Conservation (phyloP, 2,888 invertebrate species). For the Philereme transversata region DNA sequence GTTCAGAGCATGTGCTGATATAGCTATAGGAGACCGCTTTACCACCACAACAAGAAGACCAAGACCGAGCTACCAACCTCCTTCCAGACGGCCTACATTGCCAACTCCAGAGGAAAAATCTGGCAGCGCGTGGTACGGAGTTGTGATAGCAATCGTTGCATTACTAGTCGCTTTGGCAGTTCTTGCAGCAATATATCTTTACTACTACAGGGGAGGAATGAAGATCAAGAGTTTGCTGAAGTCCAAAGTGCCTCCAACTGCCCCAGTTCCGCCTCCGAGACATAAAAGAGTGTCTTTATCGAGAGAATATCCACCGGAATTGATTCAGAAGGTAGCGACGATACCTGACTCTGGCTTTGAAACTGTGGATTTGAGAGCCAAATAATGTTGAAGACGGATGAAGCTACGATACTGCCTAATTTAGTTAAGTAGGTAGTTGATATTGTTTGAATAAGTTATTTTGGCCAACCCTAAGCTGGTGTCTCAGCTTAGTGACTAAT, state of each 20-base stretch:
- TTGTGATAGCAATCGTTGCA: slow-evolving; percentile 86
- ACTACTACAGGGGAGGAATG: slow-evolving; percentile 89
- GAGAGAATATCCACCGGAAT: slow-evolving; percentile 67
- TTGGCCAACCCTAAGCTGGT: too few relatives aligned
- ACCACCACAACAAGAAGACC: slow-evolving; percentile 73
- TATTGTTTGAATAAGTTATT: slow-evolving; percentile 16
- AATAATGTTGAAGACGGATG: slow-evolving; percentile 43
- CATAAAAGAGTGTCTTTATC: slow-evolving; percentile 71
- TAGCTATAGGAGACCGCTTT: slow-evolving; percentile 86
- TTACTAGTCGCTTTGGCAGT: slow-evolving; percentile 86
- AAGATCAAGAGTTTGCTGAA: slow-evolving; percentile 86
- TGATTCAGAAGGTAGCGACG: slow-evolving; percentile 63
- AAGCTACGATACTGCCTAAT: slow-evolving; percentile 43
- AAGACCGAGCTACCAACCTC: slow-evolving; percentile 73
- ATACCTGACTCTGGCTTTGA: slow-evolving; percentile 77
- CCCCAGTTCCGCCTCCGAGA: slow-evolving; percentile 75
- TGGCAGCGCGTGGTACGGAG: slow-evolving; percentile 79
- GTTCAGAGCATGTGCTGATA: slow-evolving; percentile 93
- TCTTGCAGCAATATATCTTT: slow-evolving; percentile 88
- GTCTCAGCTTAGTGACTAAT: too few relatives aligned
- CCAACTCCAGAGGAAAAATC: slow-evolving; percentile 73
- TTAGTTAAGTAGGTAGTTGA: slow-evolving; percentile 45
- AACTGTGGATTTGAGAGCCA: slow-evolving; percentile 73
- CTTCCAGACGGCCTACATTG: slow-evolving; percentile 68
- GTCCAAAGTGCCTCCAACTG: slow-evolving; percentile 63